Percentiles rank a stretch among this genome's conserved stretches.
Conservation (phyloP, 2,888 invertebrate genomes). For the Saturnia japonica region DNA sequence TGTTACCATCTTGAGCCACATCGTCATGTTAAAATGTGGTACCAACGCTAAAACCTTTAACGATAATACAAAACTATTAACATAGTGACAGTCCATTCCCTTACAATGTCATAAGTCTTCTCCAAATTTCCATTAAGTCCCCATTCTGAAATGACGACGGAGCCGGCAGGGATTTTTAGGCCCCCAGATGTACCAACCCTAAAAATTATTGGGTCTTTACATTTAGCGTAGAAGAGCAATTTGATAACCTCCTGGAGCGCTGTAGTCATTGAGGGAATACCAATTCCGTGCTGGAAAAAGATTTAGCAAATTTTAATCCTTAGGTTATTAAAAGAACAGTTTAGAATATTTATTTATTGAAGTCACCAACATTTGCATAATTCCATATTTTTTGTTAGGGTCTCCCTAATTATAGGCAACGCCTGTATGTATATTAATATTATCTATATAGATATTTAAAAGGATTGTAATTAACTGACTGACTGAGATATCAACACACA, state of each 20-base stretch:
- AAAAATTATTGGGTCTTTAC: conserved; percentile 84
- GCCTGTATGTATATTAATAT: no score
- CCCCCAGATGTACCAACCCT: conserved; percentile 88
- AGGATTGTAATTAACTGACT: no score
- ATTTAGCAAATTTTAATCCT: neutral
- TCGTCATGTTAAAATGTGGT: no score
- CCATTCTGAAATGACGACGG: conserved; percentile 84
- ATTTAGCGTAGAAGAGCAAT: conserved; percentile 84
- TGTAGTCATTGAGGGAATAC: conserved; percentile 87
- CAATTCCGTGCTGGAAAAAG: conserved; percentile 86
- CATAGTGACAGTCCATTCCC: conserved; percentile 29
- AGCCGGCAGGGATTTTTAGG: conserved; percentile 82
- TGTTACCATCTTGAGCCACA: no score
- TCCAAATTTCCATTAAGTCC: conserved; percentile 83
- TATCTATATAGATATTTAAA: no score
- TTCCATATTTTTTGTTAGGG: no score
- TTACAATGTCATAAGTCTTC: conserved; percentile 81
- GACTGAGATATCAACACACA: no score
- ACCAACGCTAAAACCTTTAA: no score
- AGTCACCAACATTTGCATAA: no score
- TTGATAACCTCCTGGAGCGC: conserved; percentile 87
- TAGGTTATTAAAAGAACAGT: no score
- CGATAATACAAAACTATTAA: neutral
- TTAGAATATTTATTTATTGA: no score
- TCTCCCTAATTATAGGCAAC: no score